A percentile compares a stretch with the other conserved stretches of the same genome.
Evolutionary conservation across 2,797 vertebrate genomes (phyloP).

Genomic region (Pangasius sanitwongsei): DNA sequence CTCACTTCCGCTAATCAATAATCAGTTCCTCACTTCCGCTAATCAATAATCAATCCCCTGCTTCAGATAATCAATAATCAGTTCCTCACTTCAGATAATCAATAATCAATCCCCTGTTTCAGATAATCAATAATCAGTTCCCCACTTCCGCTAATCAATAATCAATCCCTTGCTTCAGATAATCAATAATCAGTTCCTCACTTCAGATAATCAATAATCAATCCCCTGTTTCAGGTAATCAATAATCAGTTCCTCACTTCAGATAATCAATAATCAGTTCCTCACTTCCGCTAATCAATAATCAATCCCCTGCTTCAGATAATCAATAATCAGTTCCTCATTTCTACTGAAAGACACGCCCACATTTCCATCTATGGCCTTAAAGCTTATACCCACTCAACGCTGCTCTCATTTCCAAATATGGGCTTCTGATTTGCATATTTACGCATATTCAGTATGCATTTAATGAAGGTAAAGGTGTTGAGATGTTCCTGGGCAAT

Average conservation of each 20-base stretch:
- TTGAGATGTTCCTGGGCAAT: background rate
- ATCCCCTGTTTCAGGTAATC: background rate
- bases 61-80: background rate
- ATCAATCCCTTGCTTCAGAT: background rate
- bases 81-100: background rate
- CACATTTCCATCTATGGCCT: background rate
- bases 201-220: background rate
- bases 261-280: background rate
- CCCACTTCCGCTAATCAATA: background rate
- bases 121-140: background rate
- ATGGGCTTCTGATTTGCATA: background rate
- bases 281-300: background rate
- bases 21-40: background rate
- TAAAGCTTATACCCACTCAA: background rate
- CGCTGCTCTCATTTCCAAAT: background rate
- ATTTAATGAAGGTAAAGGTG: background rate
- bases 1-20: background rate
- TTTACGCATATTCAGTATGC: background rate
- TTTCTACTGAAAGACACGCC: background rate
- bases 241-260: too few species aligned
- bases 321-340: background rate
- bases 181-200: background rate
- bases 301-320: background rate
- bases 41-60: background rate
- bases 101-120: background rate